phyloP scores from a whole-genome alignment of 2,797 vertebrate genomes.

The Anisognathus igniventris region DNA sequence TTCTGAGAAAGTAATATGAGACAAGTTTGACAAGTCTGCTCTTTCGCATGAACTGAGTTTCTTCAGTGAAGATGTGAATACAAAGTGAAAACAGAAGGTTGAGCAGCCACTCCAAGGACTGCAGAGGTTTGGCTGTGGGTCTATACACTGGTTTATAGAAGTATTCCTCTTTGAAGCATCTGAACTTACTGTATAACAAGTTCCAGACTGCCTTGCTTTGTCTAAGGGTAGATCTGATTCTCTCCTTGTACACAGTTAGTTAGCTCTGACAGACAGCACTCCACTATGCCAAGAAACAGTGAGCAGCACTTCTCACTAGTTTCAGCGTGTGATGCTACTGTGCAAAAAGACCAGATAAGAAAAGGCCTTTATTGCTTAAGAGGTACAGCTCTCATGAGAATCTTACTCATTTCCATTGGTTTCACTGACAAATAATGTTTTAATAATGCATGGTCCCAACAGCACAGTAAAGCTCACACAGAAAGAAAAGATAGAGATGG shows the following conservation, averaged over 20 bases:
- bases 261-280: background rate
- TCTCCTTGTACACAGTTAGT: background rate
- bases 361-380: background rate
- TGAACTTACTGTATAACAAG: background rate
- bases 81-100: background rate
- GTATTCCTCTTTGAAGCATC: background rate
- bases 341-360: background rate
- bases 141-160: background rate
- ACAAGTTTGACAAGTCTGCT: background rate
- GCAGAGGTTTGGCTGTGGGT: background rate
- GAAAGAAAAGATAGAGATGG: background rate
- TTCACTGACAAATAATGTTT: conserved; percentile 15
- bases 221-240: background rate
- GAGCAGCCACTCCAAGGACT: background rate
- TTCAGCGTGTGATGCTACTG: background rate
- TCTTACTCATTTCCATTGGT: background rate
- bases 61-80: background rate
- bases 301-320: background rate
- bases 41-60: background rate
- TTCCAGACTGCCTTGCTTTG: background rate
- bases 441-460: background rate
- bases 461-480: background rate
- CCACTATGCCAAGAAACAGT: background rate
- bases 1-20: background rate
- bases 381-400: background rate